Conservation (phyloP, 2,797 vertebrate species). For the Paguma larvata region DNA sequence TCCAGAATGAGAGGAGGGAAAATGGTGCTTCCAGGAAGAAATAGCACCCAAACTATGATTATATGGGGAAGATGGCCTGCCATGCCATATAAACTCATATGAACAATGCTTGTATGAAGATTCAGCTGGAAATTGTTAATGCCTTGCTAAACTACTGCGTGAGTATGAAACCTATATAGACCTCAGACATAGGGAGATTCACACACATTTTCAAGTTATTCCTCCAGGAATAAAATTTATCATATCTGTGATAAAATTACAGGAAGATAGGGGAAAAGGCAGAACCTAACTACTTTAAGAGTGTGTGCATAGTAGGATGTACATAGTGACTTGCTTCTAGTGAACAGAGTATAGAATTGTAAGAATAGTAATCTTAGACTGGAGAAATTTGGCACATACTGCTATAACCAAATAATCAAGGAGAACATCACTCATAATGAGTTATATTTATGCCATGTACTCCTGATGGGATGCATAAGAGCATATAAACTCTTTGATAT, state of each 20-base stretch:
- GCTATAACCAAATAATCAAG: not conserved
- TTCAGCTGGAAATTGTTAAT: not conserved
- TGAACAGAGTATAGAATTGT: not conserved
- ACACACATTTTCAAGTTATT: not conserved
- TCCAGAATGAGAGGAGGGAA: not conserved
- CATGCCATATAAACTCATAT: not conserved
- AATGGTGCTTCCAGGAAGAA: not conserved
- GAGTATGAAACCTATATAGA: not conserved
- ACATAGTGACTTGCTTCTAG: not conserved
- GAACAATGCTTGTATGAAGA: not conserved
- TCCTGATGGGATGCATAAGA: not conserved
- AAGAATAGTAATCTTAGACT: not conserved
- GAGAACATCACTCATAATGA: not conserved
- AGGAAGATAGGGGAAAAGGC: not conserved
- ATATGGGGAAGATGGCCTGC: not conserved
- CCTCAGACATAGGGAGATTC: not conserved
- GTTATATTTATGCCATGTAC: not conserved
- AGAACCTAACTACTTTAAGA: not conserved
- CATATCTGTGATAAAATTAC: not conserved
- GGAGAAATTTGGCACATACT: not conserved
- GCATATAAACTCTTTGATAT: not conserved
- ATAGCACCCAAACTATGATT: not conserved
- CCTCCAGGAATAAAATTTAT: not conserved
- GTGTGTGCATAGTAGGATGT: too few relatives aligned
- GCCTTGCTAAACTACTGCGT: not conserved